Evolutionary conservation across 1,140 invertebrate species (phyloP).

Genomic region (Diorhabda elongata): DNA sequence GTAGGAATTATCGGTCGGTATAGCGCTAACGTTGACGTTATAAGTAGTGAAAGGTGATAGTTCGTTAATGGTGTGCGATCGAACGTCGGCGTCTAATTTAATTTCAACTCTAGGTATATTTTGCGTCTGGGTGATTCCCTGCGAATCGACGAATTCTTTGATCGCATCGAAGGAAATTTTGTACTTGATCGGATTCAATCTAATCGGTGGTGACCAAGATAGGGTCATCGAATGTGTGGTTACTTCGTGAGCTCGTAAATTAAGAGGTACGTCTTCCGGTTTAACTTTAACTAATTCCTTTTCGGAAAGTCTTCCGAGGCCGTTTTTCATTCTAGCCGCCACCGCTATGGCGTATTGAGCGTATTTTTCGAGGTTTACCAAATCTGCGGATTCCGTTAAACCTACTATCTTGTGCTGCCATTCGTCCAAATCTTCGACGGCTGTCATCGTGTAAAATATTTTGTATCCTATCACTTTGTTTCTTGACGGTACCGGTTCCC

Average conservation of each 20-base stretch:
- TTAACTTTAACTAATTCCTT: slow-evolving; percentile 84
- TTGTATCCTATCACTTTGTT: slow-evolving; percentile 86
- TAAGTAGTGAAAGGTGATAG: slow-evolving; percentile 92
- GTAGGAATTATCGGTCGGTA: slow-evolving; percentile 78
- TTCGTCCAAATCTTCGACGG: slow-evolving; percentile 86
- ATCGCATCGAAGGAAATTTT: slow-evolving; percentile 89
- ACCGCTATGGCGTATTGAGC: slow-evolving; percentile 91
- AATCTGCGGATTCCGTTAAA: slow-evolving; percentile 83
- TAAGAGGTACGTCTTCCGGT: slow-evolving; percentile 85
- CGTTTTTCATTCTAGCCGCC: slow-evolving; percentile 73
- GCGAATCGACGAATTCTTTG: slow-evolving; percentile 92
- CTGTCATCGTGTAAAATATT: slow-evolving; percentile 89
- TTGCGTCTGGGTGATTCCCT: slow-evolving; percentile 86
- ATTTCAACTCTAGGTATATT: slow-evolving; percentile 71
- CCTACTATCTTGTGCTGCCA: slow-evolving; percentile 84
- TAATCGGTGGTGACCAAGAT: slow-evolving; percentile 88
- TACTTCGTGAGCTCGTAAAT: slow-evolving; percentile 80
- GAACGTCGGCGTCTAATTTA: slow-evolving; percentile 63
- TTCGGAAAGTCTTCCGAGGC: slow-evolving; percentile 67
- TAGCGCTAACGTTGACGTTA: slow-evolving; percentile 88
- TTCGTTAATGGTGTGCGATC: slow-evolving; percentile 75
- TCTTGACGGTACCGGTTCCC: slow-evolving; percentile 87
- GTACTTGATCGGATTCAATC: slow-evolving; percentile 84
- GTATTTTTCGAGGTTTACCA: slow-evolving; percentile 86
- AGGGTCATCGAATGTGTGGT: slow-evolving; percentile 87